Evolutionary conservation across 1,140 invertebrate genomes (phyloP).

Genomic region (Brachionus sp.): DNA sequence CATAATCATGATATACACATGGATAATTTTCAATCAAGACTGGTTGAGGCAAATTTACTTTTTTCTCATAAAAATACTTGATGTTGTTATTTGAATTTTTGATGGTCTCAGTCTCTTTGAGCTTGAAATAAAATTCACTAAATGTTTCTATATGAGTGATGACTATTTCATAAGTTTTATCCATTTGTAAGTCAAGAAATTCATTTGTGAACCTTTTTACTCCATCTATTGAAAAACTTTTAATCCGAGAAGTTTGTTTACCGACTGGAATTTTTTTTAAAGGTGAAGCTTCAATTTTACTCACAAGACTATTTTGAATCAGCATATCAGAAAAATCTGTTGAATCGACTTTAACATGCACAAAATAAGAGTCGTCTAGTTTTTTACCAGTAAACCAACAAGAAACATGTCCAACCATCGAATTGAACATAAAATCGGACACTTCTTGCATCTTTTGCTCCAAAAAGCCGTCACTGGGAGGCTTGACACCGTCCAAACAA

Average conservation of each 20-base stretch:
- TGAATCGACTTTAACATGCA: neutral
- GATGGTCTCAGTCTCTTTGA: neutral
- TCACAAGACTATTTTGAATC: neutral
- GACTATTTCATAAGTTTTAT: neutral
- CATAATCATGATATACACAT: constrained; percentile 25
- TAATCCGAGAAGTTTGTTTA: neutral
- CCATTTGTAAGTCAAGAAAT: neutral
- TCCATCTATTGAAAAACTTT: neutral
- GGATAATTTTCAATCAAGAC: neutral
- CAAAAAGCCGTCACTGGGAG: neutral
- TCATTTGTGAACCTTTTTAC: neutral
- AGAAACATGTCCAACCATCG: neutral
- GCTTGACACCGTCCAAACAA: constrained; percentile 24
- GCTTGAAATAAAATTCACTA: constrained; percentile 9
- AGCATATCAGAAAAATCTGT: neutral
- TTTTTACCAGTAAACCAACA: neutral
- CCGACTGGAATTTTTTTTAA: constrained; percentile 1
- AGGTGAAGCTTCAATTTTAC: neutral
- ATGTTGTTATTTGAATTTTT: neutral
- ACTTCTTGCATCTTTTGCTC: neutral
- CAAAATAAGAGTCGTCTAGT: neutral
- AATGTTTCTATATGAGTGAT: constrained; percentile 37
- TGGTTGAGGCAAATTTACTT: constrained; percentile 32
- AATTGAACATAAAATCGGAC: constrained; percentile 32
- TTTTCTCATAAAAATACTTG: constrained; percentile 44